phyloP scores from a whole-genome alignment of 2,888 invertebrate genomes.

The Elaeidobius kamerunicus region DNA sequence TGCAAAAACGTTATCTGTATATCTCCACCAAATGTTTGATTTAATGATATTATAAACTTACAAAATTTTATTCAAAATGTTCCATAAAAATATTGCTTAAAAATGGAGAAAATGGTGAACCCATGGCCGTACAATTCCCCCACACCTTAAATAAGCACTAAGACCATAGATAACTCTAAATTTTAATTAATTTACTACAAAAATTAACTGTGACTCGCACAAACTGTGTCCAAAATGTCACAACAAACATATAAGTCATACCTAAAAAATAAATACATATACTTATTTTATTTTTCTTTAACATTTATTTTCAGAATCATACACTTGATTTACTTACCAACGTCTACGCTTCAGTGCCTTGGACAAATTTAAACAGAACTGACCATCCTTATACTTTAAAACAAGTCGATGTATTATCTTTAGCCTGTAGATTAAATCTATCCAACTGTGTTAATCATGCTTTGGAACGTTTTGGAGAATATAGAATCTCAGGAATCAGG shows the following conservation, averaged over 20 bases:
- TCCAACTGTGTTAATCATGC: slow-evolving; percentile 55
- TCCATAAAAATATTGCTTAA: too few relatives aligned
- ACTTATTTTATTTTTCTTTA: background rate
- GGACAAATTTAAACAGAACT: slow-evolving; percentile 14
- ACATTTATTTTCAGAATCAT: slow-evolving; percentile 24
- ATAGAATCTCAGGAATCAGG: slow-evolving; percentile 22
- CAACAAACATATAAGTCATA: too few relatives aligned
- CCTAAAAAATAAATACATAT: background rate
- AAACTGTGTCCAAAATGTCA: too few relatives aligned
- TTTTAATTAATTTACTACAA: too few relatives aligned
- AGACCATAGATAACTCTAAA: too few relatives aligned
- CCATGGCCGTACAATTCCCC: too few relatives aligned
- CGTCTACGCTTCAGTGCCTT: slow-evolving; percentile 22
- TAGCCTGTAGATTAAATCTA: slow-evolving; percentile 62
- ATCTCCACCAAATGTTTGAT: too few relatives aligned
- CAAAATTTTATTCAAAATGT: background rate
- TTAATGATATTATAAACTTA: background rate
- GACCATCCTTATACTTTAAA: slow-evolving; percentile 56
- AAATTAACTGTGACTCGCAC: too few relatives aligned
- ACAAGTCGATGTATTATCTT: slow-evolving; percentile 57
- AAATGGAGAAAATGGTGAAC: background rate
- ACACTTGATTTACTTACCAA: slow-evolving; percentile 21
- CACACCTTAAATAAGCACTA: too few relatives aligned
- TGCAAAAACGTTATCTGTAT: too few relatives aligned
- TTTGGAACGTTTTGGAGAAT: slow-evolving; percentile 31